Evolutionary conservation across 2,797 vertebrate species (phyloP).

Genomic region (Tympanoctomys barrerae): DNA sequence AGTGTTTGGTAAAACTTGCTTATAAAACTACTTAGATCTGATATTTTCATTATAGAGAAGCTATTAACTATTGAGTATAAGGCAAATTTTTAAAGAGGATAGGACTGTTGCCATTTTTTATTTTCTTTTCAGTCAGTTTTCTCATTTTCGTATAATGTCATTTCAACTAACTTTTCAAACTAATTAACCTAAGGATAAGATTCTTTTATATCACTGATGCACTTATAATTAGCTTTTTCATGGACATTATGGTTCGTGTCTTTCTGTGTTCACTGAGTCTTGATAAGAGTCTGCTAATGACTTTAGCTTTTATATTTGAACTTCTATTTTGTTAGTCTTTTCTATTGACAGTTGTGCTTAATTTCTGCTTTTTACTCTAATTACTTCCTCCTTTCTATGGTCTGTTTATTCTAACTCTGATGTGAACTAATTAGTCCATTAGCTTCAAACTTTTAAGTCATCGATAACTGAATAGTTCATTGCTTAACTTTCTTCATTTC

Average conservation of each 20-base stretch:
- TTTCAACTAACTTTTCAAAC: conserved; percentile 4
- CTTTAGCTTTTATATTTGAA: conserved; percentile 42
- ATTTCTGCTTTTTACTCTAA: conserved; percentile 35
- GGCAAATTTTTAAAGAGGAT: neutral
- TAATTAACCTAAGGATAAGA: neutral
- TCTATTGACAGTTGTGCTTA: neutral
- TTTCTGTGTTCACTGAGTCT: neutral
- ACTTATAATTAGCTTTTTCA: neutral
- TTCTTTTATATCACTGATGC: neutral
- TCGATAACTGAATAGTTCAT: neutral
- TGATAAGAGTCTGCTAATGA: conserved; percentile 20
- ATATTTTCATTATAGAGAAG: neutral
- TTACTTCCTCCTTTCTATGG: conserved; percentile 12
- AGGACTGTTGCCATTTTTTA: conserved; percentile 1
- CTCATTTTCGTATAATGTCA: neutral
- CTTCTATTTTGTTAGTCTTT: neutral
- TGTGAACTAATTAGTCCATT: conserved; percentile 2
- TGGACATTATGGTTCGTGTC: neutral
- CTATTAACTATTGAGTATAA: neutral
- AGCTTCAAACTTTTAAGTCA: conserved; percentile 39
- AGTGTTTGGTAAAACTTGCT: conserved; percentile 23
- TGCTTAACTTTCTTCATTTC: conserved; percentile 20
- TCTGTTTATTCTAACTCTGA: conserved; percentile 56
- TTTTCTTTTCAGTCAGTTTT: conserved; percentile 28
- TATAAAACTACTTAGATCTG: neutral